Conservation (phyloP, 2,888 invertebrate species). For the Colostygia pectinataria region DNA sequence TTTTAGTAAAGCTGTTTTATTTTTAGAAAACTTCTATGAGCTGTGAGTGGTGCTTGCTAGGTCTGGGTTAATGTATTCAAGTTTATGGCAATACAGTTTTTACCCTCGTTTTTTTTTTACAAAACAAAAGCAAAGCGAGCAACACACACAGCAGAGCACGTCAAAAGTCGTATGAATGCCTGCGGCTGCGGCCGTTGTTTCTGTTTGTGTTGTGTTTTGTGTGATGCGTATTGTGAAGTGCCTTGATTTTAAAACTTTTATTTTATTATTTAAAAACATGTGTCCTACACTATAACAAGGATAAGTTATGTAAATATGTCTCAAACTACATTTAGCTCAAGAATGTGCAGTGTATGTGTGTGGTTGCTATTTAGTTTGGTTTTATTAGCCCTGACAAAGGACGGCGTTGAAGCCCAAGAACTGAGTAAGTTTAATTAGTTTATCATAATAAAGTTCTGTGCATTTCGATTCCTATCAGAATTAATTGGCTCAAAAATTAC, state of each 20-base stretch:
- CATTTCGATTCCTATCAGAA: too few species aligned
- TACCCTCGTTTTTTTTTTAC: too few species aligned
- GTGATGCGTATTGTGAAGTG: conserved; percentile 26
- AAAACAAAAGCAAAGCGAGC: neutral
- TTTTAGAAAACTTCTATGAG: too few species aligned
- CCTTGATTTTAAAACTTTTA: conserved; percentile 20
- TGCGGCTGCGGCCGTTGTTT: conserved; percentile 22
- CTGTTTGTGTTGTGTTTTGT: too few species aligned
- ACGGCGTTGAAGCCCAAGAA: conserved; percentile 59
- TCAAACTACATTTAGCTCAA: conserved; percentile 51
- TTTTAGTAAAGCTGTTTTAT: too few species aligned
- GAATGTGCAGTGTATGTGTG: conserved; percentile 67
- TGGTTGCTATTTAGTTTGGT: conserved; percentile 64
- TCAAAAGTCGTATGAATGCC: conserved; percentile 17
- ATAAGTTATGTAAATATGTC: conserved; percentile 42
- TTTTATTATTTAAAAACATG: conserved; percentile 29
- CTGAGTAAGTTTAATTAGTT: conserved; percentile 56
- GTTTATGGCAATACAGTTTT: too few species aligned
- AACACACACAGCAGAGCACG: too few species aligned
- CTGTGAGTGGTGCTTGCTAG: too few species aligned
- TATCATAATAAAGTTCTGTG: neutral
- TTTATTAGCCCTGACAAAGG: conserved; percentile 70
- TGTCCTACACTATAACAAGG: conserved; percentile 18
- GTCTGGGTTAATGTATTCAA: too few species aligned
- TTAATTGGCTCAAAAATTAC: too few species aligned